Percentiles rank a stretch among this genome's conserved stretches.
phyloP scores from a whole-genome alignment of 1,140 invertebrate species.

The Ladona fulva region DNA sequence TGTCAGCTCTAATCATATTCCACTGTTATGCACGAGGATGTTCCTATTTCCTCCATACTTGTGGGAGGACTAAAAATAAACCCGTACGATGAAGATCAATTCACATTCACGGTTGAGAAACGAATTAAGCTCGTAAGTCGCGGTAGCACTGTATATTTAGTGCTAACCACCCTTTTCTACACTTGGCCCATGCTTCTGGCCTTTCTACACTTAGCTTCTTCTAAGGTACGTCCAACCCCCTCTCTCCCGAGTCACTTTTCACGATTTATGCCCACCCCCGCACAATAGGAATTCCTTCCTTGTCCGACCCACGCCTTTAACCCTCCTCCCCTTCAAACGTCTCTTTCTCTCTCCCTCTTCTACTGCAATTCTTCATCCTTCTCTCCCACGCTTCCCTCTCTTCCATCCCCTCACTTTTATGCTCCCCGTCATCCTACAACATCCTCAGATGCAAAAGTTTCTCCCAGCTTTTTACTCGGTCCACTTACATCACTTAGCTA shows the following conservation, averaged over 20 bases:
- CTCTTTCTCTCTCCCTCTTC: neutral
- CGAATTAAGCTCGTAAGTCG: too few species aligned
- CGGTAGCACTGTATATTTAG: too few species aligned
- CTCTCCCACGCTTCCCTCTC: neutral
- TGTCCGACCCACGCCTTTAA: neutral
- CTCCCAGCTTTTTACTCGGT: neutral
- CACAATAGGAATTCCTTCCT: constrained; percentile 2
- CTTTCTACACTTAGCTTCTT: too few species aligned
- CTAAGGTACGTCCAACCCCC: neutral
- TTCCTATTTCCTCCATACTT: too few species aligned
- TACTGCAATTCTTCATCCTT: too few species aligned
- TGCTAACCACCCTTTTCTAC: too few species aligned
- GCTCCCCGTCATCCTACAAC: neutral
- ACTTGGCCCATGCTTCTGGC: too few species aligned
- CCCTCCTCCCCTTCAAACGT: neutral
- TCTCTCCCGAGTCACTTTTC: neutral
- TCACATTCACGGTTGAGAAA: too few species aligned
- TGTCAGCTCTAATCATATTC: too few species aligned
- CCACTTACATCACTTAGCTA: neutral
- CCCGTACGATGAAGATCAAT: too few species aligned
- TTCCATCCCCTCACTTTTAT: neutral
- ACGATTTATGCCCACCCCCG: neutral
- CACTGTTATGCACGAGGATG: too few species aligned
- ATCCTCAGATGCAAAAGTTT: neutral
- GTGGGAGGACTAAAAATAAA: too few species aligned